These are phyloP conservation scores for Agriotes lineatus DNA, from an alignment of 2,888 invertebrate species.

Conservation along the genomic window DNA sequence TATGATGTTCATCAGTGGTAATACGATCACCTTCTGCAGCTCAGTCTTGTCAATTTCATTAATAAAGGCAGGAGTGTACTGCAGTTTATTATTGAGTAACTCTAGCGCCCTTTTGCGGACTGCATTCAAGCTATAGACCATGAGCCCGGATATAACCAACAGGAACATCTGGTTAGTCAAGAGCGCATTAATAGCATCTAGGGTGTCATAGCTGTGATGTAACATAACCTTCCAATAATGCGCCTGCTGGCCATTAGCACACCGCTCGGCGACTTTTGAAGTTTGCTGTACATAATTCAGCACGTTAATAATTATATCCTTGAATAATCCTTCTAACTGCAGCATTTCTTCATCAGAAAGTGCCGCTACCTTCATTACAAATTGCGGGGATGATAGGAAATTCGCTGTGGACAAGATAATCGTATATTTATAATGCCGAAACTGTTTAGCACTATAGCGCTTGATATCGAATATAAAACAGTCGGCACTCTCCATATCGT, in stretches of 20 bases:
- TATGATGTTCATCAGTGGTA: slow-evolving; percentile 73
- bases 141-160: slow-evolving; percentile 79
- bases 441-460: slow-evolving; percentile 77
- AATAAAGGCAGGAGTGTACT: slow-evolving; percentile 75
- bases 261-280: slow-evolving; percentile 73
- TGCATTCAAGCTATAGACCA: slow-evolving; percentile 77
- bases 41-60: slow-evolving; percentile 64
- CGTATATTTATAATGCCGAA: slow-evolving; percentile 88
- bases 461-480: slow-evolving; percentile 72
- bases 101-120: slow-evolving; percentile 88
- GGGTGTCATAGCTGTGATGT: slow-evolving; percentile 82
- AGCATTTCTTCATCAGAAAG: slow-evolving; percentile 67
- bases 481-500: slow-evolving; percentile 64
- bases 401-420: slow-evolving; percentile 80
- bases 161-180: slow-evolving; percentile 85
- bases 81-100: slow-evolving; percentile 84
- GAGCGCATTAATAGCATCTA: slow-evolving; percentile 85
- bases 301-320: slow-evolving; percentile 77
- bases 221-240: slow-evolving; percentile 89
- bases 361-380: slow-evolving; percentile 75
- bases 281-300: slow-evolving; percentile 77
- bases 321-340: slow-evolving; percentile 74
- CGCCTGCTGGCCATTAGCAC: slow-evolving; percentile 69
- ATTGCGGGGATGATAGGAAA: slow-evolving; percentile 76
- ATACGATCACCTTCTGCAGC: slow-evolving; percentile 72